A percentile compares a stretch with the other conserved stretches of the same genome.
Evolutionary conservation across 2,113 vertebrate species (phyloP).

Genomic region (Nansenia antarctica): DNA sequence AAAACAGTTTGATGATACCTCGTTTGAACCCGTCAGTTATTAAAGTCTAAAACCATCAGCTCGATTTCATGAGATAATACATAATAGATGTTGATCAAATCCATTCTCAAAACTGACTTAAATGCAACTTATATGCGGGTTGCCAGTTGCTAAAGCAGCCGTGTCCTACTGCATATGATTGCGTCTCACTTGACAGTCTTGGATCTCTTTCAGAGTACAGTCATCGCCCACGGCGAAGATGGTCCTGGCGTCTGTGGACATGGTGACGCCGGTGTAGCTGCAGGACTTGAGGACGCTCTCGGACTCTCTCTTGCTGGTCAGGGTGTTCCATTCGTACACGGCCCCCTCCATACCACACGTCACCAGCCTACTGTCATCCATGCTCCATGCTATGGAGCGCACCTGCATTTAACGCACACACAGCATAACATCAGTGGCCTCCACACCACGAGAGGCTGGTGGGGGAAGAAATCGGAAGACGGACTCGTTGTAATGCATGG

Average conservation of each 20-base stretch:
- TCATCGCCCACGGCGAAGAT: constrained; percentile 89
- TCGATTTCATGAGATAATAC: no score
- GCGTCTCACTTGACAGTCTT: constrained; percentile 77
- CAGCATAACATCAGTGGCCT: constrained; percentile 56
- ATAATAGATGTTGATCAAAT: no score
- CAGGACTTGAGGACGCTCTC: constrained; percentile 89
- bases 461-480: no score
- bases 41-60: no score
- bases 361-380: constrained; percentile 76
- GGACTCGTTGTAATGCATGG: no score
- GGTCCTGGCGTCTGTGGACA: constrained; percentile 81
- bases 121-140: background rate
- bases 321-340: constrained; percentile 88
- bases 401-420: constrained; percentile 60
- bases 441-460: constrained; percentile 84
- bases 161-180: background rate
- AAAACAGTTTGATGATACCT: no score
- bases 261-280: constrained; percentile 80
- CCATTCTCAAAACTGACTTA: background rate
- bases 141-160: background rate
- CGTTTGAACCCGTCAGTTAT: no score
- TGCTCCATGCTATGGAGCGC: constrained; percentile 74
- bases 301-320: constrained; percentile 79
- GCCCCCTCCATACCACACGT: constrained; percentile 86
- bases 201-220: constrained; percentile 90